Evolutionary conservation across 2,113 vertebrate genomes (phyloP).

Genomic region (Chaenocephalus aceratus): DNA sequence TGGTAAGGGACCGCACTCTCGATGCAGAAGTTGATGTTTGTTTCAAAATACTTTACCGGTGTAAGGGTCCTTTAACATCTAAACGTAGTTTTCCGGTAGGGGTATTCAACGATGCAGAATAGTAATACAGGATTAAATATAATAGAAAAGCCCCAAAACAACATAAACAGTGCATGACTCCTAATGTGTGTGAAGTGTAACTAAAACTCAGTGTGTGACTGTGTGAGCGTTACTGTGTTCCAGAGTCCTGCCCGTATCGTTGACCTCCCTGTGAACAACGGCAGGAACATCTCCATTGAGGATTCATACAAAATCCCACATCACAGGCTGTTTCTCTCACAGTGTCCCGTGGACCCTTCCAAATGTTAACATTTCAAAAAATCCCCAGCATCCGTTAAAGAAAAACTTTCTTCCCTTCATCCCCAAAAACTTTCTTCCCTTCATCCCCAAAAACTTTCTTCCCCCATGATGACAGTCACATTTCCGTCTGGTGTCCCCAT

Average conservation of each 20-base stretch:
- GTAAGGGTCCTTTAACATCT: too few relatives aligned
- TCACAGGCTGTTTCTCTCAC: not conserved
- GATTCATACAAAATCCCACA: not conserved
- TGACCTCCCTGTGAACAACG: not conserved
- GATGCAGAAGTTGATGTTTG: not conserved
- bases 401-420: constrained; percentile 26
- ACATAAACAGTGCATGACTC: not conserved
- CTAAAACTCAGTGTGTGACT: not conserved
- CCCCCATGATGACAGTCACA: constrained; percentile 20
- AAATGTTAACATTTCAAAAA: constrained; percentile 13
- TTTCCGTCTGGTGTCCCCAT: constrained; percentile 34
- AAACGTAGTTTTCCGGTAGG: not conserved
- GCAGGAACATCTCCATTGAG: not conserved
- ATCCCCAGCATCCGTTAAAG: not conserved
- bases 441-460: too few relatives aligned
- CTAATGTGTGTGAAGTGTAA: not conserved
- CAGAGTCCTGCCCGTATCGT: not conserved
- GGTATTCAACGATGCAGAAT: not conserved
- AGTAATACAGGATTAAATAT: not conserved
- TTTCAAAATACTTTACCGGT: not conserved
- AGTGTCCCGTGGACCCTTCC: not conserved
- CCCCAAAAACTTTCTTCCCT: too few relatives aligned
- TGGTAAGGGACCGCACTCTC: not conserved
- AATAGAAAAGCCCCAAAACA: not conserved
- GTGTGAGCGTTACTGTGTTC: not conserved